phyloP scores from a whole-genome alignment of 2,888 invertebrate species.

The Rhimphoctona megacephalus region DNA sequence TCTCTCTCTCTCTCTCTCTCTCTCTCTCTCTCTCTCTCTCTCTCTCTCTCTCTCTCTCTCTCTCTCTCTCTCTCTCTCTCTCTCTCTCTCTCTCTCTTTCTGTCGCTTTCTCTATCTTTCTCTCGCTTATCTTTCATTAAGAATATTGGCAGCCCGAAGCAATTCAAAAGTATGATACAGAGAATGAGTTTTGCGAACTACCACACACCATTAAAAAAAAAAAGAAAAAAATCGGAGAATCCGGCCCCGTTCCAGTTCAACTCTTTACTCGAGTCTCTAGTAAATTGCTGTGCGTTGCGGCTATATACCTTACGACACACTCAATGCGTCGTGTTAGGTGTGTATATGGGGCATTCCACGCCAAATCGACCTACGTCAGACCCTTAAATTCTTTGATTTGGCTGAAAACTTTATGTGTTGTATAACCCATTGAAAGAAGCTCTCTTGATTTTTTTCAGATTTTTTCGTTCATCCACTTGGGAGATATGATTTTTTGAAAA shows the following conservation, averaged over 20 bases:
- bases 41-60: too few species aligned
- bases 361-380: too few species aligned
- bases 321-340: conserved; percentile 57
- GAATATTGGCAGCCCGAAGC: conserved; percentile 38
- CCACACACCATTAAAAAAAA: conserved; percentile 4
- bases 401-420: too few species aligned
- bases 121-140: conserved; percentile 30
- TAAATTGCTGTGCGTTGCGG: conserved; percentile 64
- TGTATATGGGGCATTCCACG: too few species aligned
- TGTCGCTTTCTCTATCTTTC: too few species aligned
- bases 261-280: conserved; percentile 59
- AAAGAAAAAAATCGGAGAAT: conserved; percentile 54
- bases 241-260: conserved; percentile 70
- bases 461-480: too few species aligned
- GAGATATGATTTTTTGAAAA: too few species aligned
- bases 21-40: too few species aligned
- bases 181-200: conserved; percentile 39
- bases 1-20: conserved; percentile 31
- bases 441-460: too few species aligned
- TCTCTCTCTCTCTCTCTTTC: background rate
- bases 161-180: conserved; percentile 17
- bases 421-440: too few species aligned
- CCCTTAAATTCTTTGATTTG: too few species aligned
- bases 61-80: background rate
- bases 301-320: conserved; percentile 63